Base-by-base conservation (phyloP, 2,797 vertebrate species). In the Phylloscopus collybita region DNA sequence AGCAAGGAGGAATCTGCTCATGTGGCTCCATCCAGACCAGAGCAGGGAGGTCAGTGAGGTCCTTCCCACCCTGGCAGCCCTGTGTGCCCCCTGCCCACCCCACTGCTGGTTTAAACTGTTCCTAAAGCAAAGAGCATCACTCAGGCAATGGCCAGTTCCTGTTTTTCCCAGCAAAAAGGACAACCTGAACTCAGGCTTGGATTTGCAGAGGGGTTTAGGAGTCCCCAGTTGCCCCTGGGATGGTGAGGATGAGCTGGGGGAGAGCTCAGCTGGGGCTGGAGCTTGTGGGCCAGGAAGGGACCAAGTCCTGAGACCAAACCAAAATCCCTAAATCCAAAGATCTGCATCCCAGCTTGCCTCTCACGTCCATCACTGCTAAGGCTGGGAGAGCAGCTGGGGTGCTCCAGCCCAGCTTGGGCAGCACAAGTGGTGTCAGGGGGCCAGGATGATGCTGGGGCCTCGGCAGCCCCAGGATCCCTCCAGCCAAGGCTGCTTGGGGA, bases 61-160 rank as follows among this genome's bases (percentile, higher is more conserved):
- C n/a, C 54, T 88, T 26, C 34, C 30, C 40, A 25, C 2, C 5
- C 60, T 59, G 80, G 27, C n/a, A 25, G 30, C 30, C 30, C 44
- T 5, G 7, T 1, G 0, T 16, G 22, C 4, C 5, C 32, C 22
- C 49, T 36, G 49, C 29, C 38, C 1, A 0, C 18, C 42, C 30
- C 22, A 17, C 36, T 1, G 0, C 18, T 44, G 16, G 11, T 38
- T 80, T 73, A 49, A 82, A 57, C 90, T 64, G 29, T 8, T 87
- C 66, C 85, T 34, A 64, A 89, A 84, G 47, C 23, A 54, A 59
- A 70, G 65, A 1, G 10, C 23, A 18, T 1, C 1, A 1, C 44
- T 45, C 0, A 0, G 16, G n/a, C 25, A 87, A 73, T 1, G 3
- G 51, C 12, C 17, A 20, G 25, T 21, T 92, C 67, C 34, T 4